phyloP scores from a whole-genome alignment of 2,113 vertebrate genomes.

The Melanerpes aurifrons region DNA sequence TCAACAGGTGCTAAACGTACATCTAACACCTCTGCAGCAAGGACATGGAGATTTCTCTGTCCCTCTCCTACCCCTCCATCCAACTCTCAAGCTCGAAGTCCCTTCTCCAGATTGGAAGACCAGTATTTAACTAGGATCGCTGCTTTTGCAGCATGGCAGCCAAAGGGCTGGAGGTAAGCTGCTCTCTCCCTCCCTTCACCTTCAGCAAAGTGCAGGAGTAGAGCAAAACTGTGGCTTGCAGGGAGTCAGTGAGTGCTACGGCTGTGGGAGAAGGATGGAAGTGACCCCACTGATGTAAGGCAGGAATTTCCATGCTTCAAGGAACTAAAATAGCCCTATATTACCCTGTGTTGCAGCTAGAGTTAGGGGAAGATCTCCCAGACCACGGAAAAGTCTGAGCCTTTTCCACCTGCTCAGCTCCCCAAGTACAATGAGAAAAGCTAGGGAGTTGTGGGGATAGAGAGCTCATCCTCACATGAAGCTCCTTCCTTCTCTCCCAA shows the following conservation, averaged over 20 bases:
- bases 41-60: not conserved
- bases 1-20: not conserved
- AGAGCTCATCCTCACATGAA: not conserved
- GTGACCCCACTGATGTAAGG: not conserved
- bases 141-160: not conserved
- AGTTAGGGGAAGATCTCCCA: not conserved
- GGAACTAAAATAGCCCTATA: not conserved
- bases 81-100: not conserved
- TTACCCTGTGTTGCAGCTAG: not conserved
- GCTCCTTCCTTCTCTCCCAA: not conserved
- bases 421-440: not conserved
- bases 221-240: not conserved
- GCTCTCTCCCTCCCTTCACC: not conserved
- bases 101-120: not conserved
- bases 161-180: not conserved
- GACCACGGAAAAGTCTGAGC: not conserved
- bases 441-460: not conserved
- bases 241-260: accelerated
- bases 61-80: not conserved
- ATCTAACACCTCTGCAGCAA: not conserved
- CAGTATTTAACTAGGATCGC: not conserved
- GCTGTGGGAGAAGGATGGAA: not conserved
- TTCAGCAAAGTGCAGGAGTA: not conserved
- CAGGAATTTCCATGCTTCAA: not conserved
- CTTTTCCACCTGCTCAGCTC: not conserved